Evolutionary conservation across 2,113 vertebrate genomes (phyloP), one percentile per base, ranked within the genome.

Genomic region (Halichoerus grypus): DNA sequence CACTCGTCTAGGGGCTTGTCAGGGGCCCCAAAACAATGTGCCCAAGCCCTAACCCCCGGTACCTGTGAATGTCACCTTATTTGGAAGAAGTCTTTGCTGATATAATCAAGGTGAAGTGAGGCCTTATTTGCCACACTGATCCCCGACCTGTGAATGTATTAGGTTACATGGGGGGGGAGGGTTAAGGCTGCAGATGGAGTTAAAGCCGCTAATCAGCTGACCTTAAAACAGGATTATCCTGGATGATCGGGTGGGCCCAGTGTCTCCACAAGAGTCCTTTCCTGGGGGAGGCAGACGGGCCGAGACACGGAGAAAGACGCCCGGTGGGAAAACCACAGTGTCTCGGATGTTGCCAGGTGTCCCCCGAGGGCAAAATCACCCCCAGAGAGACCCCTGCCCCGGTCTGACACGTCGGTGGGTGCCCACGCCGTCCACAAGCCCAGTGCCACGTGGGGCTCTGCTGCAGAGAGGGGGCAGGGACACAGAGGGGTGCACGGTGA

Each of bases 381-480:
- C 42, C 33, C 51, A 33, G 31, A 4, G 22, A 80, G n/a, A 8
- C 51, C 36, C 72, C 31, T 0, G 7, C 51, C 59, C 74, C 7
- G 21, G 53, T 15, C 74, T 36, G 63, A 90, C 0, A 0, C 1
- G 4, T 46, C 1, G 24, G 59, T 59, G 1, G 59, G 26, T n/a
- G 18, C 14, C 51, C 11, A 7, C 0, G 6, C 39, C 4, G 0
- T 28, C 57, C 49, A 4, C n/a, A 55, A 5, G 13, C n/a, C 59
- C 49, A 53, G 28, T 0, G 21, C 46, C 49, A 42, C 4, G 0
- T 0, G 36, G 67, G 33, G 46, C 57, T 33, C 19, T 19, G n/a
- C n/a, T 53, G 63, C 14, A 13, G 39, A 49, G 28, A 36, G 6
- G 7, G 3, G 85, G 65, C 84, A 46, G 36, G 28, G 55, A 71